A percentile compares a stretch with the other conserved stretches of the same genome.
Evolutionary conservation across 2,113 vertebrate genomes (phyloP).

Genomic region (Lepus americanus): DNA sequence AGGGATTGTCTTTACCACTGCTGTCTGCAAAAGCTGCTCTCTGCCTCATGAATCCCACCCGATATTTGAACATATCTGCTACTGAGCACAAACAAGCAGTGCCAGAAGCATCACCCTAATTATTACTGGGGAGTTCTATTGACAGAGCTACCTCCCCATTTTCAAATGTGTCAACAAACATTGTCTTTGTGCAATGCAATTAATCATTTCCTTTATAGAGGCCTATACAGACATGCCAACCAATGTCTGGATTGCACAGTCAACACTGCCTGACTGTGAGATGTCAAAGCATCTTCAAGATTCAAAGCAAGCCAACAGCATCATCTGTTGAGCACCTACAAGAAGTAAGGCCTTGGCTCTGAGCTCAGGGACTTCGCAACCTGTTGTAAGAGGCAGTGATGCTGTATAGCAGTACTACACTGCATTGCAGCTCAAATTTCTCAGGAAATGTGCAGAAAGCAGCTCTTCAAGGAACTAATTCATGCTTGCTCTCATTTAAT

Average conservation of each 20-base stretch:
- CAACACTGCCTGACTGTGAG: not conserved
- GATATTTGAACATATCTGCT: not conserved
- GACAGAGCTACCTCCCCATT: not conserved
- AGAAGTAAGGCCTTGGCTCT: not conserved
- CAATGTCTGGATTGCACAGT: not conserved
- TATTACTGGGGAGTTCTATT: not conserved
- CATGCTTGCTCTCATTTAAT: not conserved
- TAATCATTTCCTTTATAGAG: not conserved
- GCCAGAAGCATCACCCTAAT: not conserved
- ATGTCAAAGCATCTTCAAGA: constrained; percentile 11
- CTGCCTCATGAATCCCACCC: not conserved
- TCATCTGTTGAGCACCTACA: not conserved
- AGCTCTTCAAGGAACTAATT: not conserved
- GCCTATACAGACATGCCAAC: not conserved
- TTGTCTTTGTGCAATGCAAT: not conserved
- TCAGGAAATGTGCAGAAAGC: not conserved
- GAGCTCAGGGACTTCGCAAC: not conserved
- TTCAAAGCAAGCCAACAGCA: not conserved
- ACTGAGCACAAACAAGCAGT: not conserved
- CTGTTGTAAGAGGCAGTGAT: not conserved
- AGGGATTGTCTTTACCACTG: not conserved
- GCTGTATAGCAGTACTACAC: not conserved
- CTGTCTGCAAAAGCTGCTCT: not conserved
- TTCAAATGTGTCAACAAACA: not conserved
- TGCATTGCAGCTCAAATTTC: fast-evolving